Percentiles rank a stretch among this genome's conserved stretches.
phyloP scores from a whole-genome alignment of 2,113 vertebrate species.

The Salvelinus fontinalis region DNA sequence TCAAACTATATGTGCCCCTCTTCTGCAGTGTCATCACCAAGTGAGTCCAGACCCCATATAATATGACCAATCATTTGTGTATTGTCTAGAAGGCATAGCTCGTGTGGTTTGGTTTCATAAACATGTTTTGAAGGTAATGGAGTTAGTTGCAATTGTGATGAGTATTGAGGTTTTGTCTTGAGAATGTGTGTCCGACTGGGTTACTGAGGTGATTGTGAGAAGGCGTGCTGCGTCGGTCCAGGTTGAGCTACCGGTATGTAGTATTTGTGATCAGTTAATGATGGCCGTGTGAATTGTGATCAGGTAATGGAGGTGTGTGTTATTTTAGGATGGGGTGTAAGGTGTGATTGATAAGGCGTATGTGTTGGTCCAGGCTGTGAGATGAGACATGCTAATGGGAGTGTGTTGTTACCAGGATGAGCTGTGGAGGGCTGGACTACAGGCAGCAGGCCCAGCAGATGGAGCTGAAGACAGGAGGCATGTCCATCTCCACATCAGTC shows the following conservation, averaged over 20 bases:
- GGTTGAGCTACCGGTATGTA: too few relatives aligned
- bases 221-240: neutral
- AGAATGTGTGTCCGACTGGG: neutral
- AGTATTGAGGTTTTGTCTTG: neutral
- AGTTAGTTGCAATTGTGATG: too few relatives aligned
- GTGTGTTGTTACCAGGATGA: conserved; percentile 76
- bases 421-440: conserved; percentile 86
- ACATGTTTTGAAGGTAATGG: too few relatives aligned
- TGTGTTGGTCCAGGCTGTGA: neutral
- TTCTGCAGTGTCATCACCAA: conserved; percentile 93
- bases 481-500: conserved; percentile 82
- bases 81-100: too few relatives aligned
- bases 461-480: conserved; percentile 89
- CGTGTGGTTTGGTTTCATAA: too few relatives aligned
- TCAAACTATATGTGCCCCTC: conserved; percentile 86
- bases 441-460: conserved; percentile 87
- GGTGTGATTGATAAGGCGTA: neutral
- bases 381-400: neutral
- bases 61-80: too few relatives aligned
- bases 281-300: neutral
- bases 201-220: neutral
- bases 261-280: neutral
- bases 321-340: neutral
- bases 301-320: neutral
- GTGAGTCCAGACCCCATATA: conserved; percentile 67